Evolutionary conservation across 2,888 invertebrate genomes (phyloP), one percentile per base, ranked within the genome.

Genomic region (Meandrusa payeni): DNA sequence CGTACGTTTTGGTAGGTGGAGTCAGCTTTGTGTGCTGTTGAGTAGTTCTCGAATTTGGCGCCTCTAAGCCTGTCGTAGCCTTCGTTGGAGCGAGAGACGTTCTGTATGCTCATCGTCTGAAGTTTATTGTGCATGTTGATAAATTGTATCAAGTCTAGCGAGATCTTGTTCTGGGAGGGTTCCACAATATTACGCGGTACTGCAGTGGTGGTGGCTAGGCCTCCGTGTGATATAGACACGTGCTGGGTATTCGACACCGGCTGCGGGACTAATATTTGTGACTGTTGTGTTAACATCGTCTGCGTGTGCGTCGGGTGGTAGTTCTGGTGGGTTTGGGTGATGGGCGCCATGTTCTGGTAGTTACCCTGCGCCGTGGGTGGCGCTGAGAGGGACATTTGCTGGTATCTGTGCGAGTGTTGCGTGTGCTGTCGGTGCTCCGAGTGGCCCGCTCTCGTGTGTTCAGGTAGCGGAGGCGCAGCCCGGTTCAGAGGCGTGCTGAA

Each of bases 381-480:
- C 2, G 85, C 76, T 0, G 88, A 87, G 51, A 80, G 62, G 1
- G 88, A 73, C 83, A 87, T 83, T 23, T 61, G 85, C 50, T 79
- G 87, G 64, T 79, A 82, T 47, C 83, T 75, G 47, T 79, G 76
- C 3, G 72, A 42, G 32, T 76, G 78, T 77, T 83, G 74, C 0
- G 64, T 50, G 10, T 77, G 82, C 39, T 80, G 79, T n/a, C 86
- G 61, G 42, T 79, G 85, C 2, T 86, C 86, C 0, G 78, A 64
- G 33, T 78, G 81, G 0, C 63, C 65, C 0, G 77, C 52, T 4
- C 83, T 54, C 1, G 63, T 51, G 9, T 59, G 68, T 0, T 93
- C 93, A 0, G 95, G 94, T 36, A 93, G 88, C 2, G 95, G 93
- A 6, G 95, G 95, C 5, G 94, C 93, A 1, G 77, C 64, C 0